Evolutionary conservation across 2,797 vertebrate species (phyloP), one percentile per base, ranked within the genome.

Genomic region (Falco concolor): DNA sequence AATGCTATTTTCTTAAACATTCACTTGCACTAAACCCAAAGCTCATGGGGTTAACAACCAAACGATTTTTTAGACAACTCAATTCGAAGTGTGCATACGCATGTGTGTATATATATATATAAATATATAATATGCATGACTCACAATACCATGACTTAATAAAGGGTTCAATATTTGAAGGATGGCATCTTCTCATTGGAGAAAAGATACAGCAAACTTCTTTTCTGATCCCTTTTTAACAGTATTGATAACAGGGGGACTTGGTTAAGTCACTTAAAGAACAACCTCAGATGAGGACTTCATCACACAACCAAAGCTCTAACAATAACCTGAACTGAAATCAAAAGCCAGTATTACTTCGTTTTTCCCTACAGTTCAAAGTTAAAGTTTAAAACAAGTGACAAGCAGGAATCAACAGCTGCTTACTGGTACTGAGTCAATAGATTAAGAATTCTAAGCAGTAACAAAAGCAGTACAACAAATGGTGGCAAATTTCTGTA

Each of bases 101-200:
- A 34, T 25, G 8, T 13, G 4, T 28, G 3, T 16, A 9, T 34
- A 4, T 23, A 2, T 22, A 57, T 57, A 45, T 45, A 4, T 10
- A 27, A 19, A 44, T 44, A 44, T 44, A 18, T 9, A 44, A 27
- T 5, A 34, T 30, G n/a, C 7, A 63, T 0, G 0, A 87, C 24
- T 64, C n/a, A 7, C 5, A 65, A 45, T 13, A 38, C 8, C 24
- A n/a, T 50, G 20, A 47, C 15, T 56, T 78, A 47, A 79, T 47
- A 22, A 36, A 74, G 9, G 5, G 34, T n/a, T 54, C 72, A 65
- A 0, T 68, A 63, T n/a, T 77, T 56, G 56, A 81, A 74, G 25
- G 23, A 61, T 47, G 5, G 34, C 13, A 52, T 19, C 10, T 19
- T 52, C 12, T 61, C 17, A 40, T 0, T 59, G 9, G 7, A 47